These are phyloP conservation scores for Drosophila demipolita DNA, from an alignment of 2,888 invertebrate genomes.

Conservation along the genomic window DNA sequence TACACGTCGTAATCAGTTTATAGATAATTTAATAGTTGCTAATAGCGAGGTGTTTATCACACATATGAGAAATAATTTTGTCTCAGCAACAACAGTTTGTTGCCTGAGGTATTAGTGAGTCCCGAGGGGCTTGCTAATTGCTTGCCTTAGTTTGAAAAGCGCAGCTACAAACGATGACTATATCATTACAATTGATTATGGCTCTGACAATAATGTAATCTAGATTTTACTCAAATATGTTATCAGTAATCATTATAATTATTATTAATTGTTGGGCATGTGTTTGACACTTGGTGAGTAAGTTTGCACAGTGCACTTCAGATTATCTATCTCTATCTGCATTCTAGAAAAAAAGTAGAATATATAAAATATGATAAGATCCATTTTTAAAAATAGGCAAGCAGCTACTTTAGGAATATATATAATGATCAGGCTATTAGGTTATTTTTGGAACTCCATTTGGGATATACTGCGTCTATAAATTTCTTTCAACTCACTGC, in stretches of 20 bases:
- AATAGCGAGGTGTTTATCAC: slow-evolving; percentile 59
- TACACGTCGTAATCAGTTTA: slow-evolving; percentile 68
- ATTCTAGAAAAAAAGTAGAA: not conserved
- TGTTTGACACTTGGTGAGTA: slow-evolving; percentile 14
- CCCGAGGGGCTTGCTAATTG: slow-evolving; percentile 15
- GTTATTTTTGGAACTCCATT: slow-evolving; percentile 44
- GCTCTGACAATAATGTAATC: slow-evolving; percentile 23
- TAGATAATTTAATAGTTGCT: slow-evolving; percentile 75
- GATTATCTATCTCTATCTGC: slow-evolving; percentile 23
- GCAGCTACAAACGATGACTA: not conserved
- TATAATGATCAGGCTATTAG: not conserved
- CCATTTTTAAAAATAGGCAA: slow-evolving; percentile 5
- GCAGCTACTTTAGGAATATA: slow-evolving; percentile 5
- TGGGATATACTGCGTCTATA: slow-evolving; percentile 29
- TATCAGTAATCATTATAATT: slow-evolving; percentile 24
- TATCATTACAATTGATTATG: slow-evolving; percentile 6
- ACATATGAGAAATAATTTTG: slow-evolving; percentile 34
- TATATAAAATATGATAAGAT: slow-evolving; percentile 9
- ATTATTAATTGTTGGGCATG: slow-evolving; percentile 18
- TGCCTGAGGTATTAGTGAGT: not conserved
- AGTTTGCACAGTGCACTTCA: slow-evolving; percentile 38
- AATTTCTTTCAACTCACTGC: slow-evolving; percentile 35
- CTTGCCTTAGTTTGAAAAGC: slow-evolving; percentile 13
- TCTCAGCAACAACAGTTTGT: slow-evolving; percentile 8
- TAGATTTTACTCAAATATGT: slow-evolving; percentile 6